phyloP scores from a whole-genome alignment of 2,888 invertebrate genomes.

The Odontomyia ornata region DNA sequence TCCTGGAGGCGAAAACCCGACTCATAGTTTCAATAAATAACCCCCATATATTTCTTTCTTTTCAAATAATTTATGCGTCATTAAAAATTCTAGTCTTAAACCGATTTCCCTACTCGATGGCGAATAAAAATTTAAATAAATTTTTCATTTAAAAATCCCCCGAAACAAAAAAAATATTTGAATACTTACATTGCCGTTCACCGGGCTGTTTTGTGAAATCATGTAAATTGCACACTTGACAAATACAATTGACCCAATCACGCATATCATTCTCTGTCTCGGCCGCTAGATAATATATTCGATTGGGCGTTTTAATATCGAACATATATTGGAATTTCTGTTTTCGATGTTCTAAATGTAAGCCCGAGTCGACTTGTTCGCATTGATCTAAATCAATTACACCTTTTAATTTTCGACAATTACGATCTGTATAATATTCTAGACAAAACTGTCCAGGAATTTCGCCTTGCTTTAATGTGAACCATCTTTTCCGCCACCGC shows the following conservation, averaged over 20 bases:
- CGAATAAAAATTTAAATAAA: too few relatives aligned
- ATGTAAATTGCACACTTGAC: slow-evolving; percentile 88
- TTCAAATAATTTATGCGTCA: too few relatives aligned
- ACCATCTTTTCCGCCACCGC: slow-evolving; percentile 97
- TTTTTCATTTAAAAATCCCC: too few relatives aligned
- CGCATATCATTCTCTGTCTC: slow-evolving; percentile 93
- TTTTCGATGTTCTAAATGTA: slow-evolving; percentile 83
- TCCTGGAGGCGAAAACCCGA: too few relatives aligned
- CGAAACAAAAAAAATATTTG: too few relatives aligned
- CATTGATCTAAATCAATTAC: slow-evolving; percentile 94
- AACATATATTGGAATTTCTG: slow-evolving; percentile 86
- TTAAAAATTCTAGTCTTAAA: too few relatives aligned
- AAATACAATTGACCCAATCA: slow-evolving; percentile 94
- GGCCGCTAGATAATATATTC: slow-evolving; percentile 92
- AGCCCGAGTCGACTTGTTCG: slow-evolving; percentile 90
- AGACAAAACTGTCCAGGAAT: slow-evolving; percentile 93
- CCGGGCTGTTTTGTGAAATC: slow-evolving; percentile 64
- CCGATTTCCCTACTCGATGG: too few relatives aligned
- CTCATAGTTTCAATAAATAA: too few relatives aligned
- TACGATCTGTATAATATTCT: slow-evolving; percentile 91
- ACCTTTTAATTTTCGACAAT: slow-evolving; percentile 85
- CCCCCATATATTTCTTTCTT: too few relatives aligned
- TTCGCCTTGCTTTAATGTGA: slow-evolving; percentile 90
- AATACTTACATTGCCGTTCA: slow-evolving; percentile 57
- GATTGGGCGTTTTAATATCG: slow-evolving; percentile 86